Evolutionary conservation across 1,140 invertebrate genomes (phyloP).

Genomic region (Drosophila simulans): DNA sequence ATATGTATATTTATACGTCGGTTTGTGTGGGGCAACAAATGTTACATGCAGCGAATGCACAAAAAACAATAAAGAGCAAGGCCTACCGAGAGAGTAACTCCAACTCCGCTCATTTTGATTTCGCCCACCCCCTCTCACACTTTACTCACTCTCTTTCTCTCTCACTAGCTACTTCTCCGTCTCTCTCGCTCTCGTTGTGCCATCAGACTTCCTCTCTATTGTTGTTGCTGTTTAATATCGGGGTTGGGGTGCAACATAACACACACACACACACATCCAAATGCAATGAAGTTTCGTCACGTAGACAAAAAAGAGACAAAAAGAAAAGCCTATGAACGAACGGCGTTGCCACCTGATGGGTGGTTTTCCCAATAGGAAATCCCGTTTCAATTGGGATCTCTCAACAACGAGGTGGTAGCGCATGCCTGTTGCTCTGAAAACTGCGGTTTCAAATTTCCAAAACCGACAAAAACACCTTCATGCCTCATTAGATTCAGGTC

Average conservation of each 20-base stretch:
- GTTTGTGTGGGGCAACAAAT: conserved; percentile 48
- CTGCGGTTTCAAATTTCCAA: conserved; percentile 51
- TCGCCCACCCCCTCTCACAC: conserved; percentile 27
- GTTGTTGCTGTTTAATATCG: conserved; percentile 68
- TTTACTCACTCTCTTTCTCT: conserved; percentile 12
- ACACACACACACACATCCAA: conserved; percentile 15
- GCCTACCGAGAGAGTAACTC: conserved; percentile 40
- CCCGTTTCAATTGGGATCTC: conserved; percentile 8
- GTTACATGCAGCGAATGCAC: conserved; percentile 62
- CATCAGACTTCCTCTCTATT: conserved; percentile 13
- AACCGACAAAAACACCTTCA: conserved; percentile 44
- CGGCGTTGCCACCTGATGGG: conserved; percentile 65
- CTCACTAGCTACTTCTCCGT: conserved; percentile 1
- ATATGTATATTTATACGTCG: conserved; percentile 25
- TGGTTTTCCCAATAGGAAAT: conserved; percentile 54
- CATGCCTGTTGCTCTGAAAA: conserved; percentile 47
- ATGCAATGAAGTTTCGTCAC: conserved; percentile 64
- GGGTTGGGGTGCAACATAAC: conserved; percentile 46
- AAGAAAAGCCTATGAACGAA: conserved; percentile 34
- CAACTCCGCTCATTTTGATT: conserved; percentile 11
- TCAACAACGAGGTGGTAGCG: conserved; percentile 12
- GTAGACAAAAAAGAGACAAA: conserved; percentile 61
- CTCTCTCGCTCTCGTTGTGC: conserved; percentile 9
- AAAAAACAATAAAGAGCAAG: conserved; percentile 57
- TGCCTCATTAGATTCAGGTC: conserved; percentile 59